A percentile compares a stretch with the other conserved stretches of the same genome.
phyloP scores from a whole-genome alignment of 2,797 vertebrate genomes.

The Chrysocyon brachyurus region DNA sequence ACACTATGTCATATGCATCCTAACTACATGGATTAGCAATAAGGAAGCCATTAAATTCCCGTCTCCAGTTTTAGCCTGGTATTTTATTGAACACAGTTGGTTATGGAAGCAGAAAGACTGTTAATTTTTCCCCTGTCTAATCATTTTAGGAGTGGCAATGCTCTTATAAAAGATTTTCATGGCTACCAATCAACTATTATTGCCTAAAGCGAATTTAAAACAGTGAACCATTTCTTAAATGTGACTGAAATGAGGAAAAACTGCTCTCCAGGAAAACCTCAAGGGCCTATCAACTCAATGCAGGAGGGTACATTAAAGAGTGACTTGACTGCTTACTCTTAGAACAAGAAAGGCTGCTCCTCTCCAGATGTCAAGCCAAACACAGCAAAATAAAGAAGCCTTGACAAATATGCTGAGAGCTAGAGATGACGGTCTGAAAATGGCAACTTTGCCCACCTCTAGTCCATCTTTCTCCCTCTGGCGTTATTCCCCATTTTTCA shows the following conservation, averaged over 20 bases:
- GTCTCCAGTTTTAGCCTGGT: not conserved
- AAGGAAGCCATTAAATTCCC: slow-evolving; percentile 67
- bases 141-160: slow-evolving; percentile 31
- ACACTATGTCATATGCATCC: not conserved
- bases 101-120: slow-evolving; percentile 28
- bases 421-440: slow-evolving; percentile 16
- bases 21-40: slow-evolving; percentile 25
- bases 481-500: not conserved
- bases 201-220: not conserved
- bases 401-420: not conserved
- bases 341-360: not conserved
- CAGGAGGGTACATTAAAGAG: not conserved
- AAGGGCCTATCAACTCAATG: not conserved
- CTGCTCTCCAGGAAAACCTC: not conserved
- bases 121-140: not conserved
- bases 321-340: not conserved
- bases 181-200: not conserved
- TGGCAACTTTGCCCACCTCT: slow-evolving; percentile 8
- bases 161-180: not conserved
- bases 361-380: slow-evolving; percentile 50
- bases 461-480: not conserved
- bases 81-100: slow-evolving; percentile 27
- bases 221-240: slow-evolving; percentile 1
- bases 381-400: not conserved
- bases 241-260: slow-evolving; percentile 53